Evolutionary conservation across 2,888 invertebrate species (phyloP).

Genomic region (Heliothis peltigera): DNA sequence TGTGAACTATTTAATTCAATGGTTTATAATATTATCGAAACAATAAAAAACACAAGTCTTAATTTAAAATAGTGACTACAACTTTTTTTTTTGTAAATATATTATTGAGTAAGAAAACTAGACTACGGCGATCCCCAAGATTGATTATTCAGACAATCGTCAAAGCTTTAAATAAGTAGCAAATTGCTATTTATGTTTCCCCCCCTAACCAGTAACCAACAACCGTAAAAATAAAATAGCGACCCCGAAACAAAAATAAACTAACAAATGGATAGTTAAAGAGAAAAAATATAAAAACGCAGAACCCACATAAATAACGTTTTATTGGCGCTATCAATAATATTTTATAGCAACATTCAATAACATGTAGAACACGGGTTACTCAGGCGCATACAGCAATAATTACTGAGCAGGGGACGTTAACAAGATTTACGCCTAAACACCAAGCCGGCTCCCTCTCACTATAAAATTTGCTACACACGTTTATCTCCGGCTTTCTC

Average conservation of each 20-base stretch:
- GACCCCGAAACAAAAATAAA: conserved; percentile 65
- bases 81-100: too few species aligned
- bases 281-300: conserved; percentile 71
- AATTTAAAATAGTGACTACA: too few species aligned
- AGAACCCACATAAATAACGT: conserved; percentile 80
- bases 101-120: background rate
- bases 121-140: background rate
- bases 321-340: conserved; percentile 87
- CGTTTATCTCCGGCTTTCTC: conserved; percentile 78
- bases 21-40: too few species aligned
- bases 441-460: conserved; percentile 70
- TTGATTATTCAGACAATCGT: background rate
- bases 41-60: too few species aligned
- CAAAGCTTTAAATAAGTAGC: background rate
- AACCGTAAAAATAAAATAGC: conserved; percentile 58
- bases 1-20: too few species aligned
- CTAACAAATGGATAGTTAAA: conserved; percentile 73
- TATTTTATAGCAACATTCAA: conserved; percentile 87
- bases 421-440: conserved; percentile 86
- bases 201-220: conserved; percentile 45
- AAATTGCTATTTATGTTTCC: conserved; percentile 7
- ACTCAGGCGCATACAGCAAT: conserved; percentile 86
- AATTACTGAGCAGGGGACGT: conserved; percentile 82
- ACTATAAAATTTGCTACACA: conserved; percentile 82
- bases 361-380: conserved; percentile 82